Evolutionary conservation across 2,797 vertebrate species (phyloP).

Genomic region (Bucorvus abyssinicus): DNA sequence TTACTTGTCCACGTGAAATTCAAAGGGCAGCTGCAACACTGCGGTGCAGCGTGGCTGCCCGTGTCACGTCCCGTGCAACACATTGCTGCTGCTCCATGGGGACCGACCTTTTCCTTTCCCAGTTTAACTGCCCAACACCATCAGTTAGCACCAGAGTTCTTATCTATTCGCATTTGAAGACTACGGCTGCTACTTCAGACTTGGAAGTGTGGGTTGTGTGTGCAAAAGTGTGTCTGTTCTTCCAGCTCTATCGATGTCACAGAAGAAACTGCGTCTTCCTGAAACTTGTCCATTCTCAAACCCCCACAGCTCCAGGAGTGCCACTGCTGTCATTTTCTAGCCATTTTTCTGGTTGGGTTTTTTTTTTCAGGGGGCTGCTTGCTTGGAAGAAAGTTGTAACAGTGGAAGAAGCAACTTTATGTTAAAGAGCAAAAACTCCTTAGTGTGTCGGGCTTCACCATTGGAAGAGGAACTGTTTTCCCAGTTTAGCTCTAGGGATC

Average conservation of each 20-base stretch:
- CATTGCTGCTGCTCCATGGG: not conserved
- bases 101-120: too few species aligned
- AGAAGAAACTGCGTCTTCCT: not conserved
- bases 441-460: not conserved
- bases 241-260: not conserved
- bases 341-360: not conserved
- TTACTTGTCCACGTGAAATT: not conserved
- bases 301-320: not conserved
- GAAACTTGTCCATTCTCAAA: not conserved
- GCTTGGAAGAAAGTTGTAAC: not conserved
- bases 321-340: not conserved
- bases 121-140: not conserved
- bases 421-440: not conserved
- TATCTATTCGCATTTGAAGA: not conserved
- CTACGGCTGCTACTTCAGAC: not conserved
- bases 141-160: not conserved
- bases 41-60: fast-evolving
- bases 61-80: fast-evolving
- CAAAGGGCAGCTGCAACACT: fast-evolving
- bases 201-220: not conserved
- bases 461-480: not conserved
- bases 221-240: not conserved
- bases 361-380: not conserved
- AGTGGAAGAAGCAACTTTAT: not conserved
- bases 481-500: not conserved